Evolutionary conservation across 2,888 invertebrate genomes (phyloP).

Genomic region (Trachelus iudaicus): DNA sequence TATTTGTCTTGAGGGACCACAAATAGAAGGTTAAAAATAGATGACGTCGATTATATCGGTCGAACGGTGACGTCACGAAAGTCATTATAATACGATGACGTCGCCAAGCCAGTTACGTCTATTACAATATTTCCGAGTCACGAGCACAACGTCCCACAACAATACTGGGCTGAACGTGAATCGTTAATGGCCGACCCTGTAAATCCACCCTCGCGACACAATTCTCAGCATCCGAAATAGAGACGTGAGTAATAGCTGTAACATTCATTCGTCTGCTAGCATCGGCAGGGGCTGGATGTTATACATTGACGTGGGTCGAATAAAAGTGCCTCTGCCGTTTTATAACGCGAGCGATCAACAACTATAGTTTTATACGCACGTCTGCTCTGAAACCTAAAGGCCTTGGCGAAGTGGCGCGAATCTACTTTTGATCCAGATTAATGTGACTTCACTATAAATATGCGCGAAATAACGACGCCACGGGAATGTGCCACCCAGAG

Average conservation of each 20-base stretch:
- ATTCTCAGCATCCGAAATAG: slow-evolving; percentile 12
- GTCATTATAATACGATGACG: neutral
- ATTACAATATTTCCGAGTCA: slow-evolving; percentile 1
- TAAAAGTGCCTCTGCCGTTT: neutral
- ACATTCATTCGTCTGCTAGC: neutral
- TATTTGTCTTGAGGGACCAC: neutral
- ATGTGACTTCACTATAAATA: slow-evolving; percentile 20
- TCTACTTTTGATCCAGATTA: slow-evolving; percentile 28
- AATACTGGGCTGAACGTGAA: neutral
- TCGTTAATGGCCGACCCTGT: slow-evolving; percentile 1
- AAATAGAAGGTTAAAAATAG: slow-evolving; percentile 4
- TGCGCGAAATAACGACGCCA: neutral
- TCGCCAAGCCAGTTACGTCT: neutral
- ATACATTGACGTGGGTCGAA: neutral
- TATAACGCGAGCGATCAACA: neutral
- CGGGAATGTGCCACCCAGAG: neutral
- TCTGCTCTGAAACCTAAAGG: slow-evolving; percentile 21
- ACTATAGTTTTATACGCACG: slow-evolving; percentile 3
- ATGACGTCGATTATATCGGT: slow-evolving; percentile 5
- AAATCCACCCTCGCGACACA: neutral
- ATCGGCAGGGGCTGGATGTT: neutral
- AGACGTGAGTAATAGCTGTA: slow-evolving; percentile 8
- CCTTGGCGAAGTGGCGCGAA: slow-evolving; percentile 21
- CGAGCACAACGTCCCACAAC: neutral
- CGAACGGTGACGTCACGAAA: neutral